Conservation (phyloP, 2,888 invertebrate species). For the Rhagonycha fulva region DNA sequence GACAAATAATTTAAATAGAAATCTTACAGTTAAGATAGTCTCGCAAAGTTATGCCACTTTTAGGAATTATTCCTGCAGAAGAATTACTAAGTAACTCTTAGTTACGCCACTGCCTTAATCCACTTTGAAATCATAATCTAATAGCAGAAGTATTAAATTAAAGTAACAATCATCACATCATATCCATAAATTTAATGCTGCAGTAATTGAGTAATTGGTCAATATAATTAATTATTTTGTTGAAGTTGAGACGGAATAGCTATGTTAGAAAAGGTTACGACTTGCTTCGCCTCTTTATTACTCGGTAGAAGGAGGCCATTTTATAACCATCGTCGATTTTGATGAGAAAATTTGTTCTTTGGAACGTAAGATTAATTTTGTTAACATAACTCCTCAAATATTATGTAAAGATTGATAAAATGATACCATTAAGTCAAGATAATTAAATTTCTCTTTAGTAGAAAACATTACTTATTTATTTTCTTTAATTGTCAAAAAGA, state of each 20-base stretch:
- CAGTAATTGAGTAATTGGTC: slow-evolving; percentile 20
- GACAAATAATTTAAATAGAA: neutral
- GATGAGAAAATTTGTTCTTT: slow-evolving; percentile 44
- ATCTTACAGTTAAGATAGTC: neutral
- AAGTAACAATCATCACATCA: slow-evolving; percentile 12
- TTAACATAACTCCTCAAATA: slow-evolving; percentile 41
- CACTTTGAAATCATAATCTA: neutral
- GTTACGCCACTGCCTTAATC: neutral
- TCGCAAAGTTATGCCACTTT: neutral
- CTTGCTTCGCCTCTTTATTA: slow-evolving; percentile 45
- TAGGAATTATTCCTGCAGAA: neutral
- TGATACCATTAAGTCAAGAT: slow-evolving; percentile 34
- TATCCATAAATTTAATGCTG: slow-evolving; percentile 14
- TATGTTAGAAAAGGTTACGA: slow-evolving; percentile 44
- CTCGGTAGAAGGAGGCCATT: slow-evolving; percentile 42
- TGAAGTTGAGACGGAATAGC: slow-evolving; percentile 14
- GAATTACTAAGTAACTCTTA: neutral
- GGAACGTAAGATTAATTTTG: slow-evolving; percentile 45
- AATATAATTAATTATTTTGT: slow-evolving; percentile 17
- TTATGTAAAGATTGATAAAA: slow-evolving; percentile 40
- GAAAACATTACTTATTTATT: neutral
- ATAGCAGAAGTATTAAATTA: neutral
- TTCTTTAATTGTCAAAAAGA: neutral
- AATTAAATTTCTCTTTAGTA: neutral
- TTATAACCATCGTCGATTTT: slow-evolving; percentile 44